Evolutionary conservation across 2,888 invertebrate species (phyloP).

Genomic region (Brenthis hecate): DNA sequence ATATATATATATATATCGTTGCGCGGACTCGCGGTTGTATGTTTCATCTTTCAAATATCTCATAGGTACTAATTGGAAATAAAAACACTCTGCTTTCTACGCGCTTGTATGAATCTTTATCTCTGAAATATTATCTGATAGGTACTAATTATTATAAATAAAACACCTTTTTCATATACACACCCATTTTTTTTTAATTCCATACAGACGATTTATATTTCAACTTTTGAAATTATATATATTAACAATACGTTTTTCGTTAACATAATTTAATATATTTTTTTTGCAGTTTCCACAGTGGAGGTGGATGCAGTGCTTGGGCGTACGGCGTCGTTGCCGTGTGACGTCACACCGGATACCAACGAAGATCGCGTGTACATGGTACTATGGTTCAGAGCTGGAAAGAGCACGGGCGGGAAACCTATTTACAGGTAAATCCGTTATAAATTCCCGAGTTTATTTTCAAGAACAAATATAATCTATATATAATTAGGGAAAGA

Average conservation of each 20-base stretch:
- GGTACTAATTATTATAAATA: background rate
- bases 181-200: too few relatives aligned
- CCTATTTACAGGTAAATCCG: conserved; percentile 91
- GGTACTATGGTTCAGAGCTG: conserved; percentile 93
- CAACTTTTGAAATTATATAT: background rate
- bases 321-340: conserved; percentile 91
- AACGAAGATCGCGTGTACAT: conserved; percentile 94
- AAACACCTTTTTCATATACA: too few relatives aligned
- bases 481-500: too few relatives aligned
- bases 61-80: too few relatives aligned
- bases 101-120: too few relatives aligned
- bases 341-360: conserved; percentile 93
- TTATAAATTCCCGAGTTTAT: background rate
- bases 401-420: conserved; percentile 89
- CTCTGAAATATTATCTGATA: background rate
- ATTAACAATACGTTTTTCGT: background rate
- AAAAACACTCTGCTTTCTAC: too few relatives aligned
- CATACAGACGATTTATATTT: too few relatives aligned
- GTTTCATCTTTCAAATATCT: too few relatives aligned
- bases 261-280: conserved; percentile 22
- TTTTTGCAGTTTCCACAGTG: conserved; percentile 71
- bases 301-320: conserved; percentile 92
- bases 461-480: too few relatives aligned
- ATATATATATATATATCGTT: too few relatives aligned
- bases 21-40: too few relatives aligned